Base-by-base conservation (phyloP, 2,888 invertebrate species). In the Apodemia zela region DNA sequence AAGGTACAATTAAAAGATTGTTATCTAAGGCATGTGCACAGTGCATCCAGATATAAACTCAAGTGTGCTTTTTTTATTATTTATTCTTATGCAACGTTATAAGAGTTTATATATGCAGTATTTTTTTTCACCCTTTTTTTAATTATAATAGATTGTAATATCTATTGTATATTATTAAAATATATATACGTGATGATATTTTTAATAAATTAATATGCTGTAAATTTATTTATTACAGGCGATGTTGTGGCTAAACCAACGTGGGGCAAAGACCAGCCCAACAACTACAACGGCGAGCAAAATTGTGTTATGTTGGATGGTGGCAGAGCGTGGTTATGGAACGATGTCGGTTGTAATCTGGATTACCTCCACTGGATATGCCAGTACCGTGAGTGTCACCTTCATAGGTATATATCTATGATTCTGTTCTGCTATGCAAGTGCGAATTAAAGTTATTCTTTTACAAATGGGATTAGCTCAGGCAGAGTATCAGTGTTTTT, bases 251-350 rank as follows among this genome's bases (percentile, higher is more conserved):
- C 93, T 8, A 94, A 94, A 73, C 97, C 97, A 5, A 93, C 96
- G 0, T 98, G 98, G 98, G 98, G 97, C 61, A 97, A 97, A 80
- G 98, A 98, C 77, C 98, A 98, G 79, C 98, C 98, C 0, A 98
- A 98, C 83, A 98, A 98, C 81, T 98, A 98, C 91, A 98, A 98
- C 80, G 97, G 98, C 0, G 97, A 98, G 76, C 98, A 98, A 82
- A 98, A 98, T 82, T 98, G 98, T 86, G 97, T 96, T n/a, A 97
- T 98, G 15, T 89, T 98, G 70, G 98, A 98, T 79, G 98, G 98
- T 0, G 97, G 97, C 0, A 93, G 97, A 60, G 94, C 95, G 67
- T 98, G 98, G 98, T 91, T 96, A 0, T 98, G 98, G 98, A 98
- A 98, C 82, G 98, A 98, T 84, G 97, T 98, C 29, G 97, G 97